phyloP scores from a whole-genome alignment of 2,888 invertebrate species.

The Holacanthella duospinosa region DNA sequence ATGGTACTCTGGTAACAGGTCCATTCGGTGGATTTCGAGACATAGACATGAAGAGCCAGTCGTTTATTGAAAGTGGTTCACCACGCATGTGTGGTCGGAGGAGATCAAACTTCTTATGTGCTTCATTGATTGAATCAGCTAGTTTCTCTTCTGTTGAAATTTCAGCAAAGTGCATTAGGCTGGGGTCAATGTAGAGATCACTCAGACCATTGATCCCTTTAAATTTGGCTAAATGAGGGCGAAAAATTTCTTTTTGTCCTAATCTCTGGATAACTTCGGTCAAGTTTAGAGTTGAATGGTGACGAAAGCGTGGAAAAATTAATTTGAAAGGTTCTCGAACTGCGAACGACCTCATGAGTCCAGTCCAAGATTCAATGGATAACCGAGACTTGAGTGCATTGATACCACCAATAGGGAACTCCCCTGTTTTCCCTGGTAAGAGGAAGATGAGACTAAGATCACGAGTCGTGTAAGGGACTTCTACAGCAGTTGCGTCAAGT shows the following conservation, averaged over 20 bases:
- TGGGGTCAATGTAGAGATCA: constrained; percentile 55
- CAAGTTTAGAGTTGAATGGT: constrained; percentile 69
- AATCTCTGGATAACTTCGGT: constrained; percentile 65
- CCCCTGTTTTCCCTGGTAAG: constrained; percentile 57
- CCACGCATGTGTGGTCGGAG: constrained; percentile 29
- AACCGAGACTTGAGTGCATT: constrained; percentile 34
- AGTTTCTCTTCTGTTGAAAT: constrained; percentile 37
- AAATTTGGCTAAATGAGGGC: constrained; percentile 63
- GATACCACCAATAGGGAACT: constrained; percentile 36
- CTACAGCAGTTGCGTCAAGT: constrained; percentile 70
- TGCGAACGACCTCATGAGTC: constrained; percentile 30
- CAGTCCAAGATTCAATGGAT: constrained; percentile 34
- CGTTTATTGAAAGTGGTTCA: constrained; percentile 35
- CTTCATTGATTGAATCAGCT: constrained; percentile 26
- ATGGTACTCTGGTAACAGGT: background rate
- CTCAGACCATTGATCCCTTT: constrained; percentile 72
- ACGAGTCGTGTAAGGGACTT: constrained; percentile 53
- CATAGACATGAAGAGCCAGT: constrained; percentile 36
- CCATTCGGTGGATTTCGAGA: constrained; percentile 23
- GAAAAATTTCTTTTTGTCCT: constrained; percentile 70
- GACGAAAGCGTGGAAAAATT: constrained; percentile 60
- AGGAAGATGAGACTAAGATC: constrained; percentile 67
- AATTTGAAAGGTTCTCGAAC: constrained; percentile 35
- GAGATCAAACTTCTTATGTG: constrained; percentile 31
- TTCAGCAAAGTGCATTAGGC: constrained; percentile 35